phyloP scores from a whole-genome alignment of 2,113 vertebrate genomes.

The Muntiacus reevesi region DNA sequence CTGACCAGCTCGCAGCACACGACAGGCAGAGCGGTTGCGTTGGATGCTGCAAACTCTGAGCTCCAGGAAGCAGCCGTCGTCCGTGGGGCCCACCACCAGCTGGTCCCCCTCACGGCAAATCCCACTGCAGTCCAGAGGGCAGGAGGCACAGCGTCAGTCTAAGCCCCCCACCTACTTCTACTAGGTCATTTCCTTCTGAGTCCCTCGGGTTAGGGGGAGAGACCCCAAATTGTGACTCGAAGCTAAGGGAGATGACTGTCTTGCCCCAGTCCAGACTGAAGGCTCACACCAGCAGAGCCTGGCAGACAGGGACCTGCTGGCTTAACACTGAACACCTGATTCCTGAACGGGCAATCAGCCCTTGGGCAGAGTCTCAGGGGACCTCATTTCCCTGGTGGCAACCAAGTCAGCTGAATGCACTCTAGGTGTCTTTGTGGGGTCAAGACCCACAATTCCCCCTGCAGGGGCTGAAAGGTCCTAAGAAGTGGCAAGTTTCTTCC shows the following conservation, averaged over 20 bases:
- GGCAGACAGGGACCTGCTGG: neutral
- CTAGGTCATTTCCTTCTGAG: conserved; percentile 1
- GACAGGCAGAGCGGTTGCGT: conserved; percentile 94
- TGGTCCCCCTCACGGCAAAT: conserved; percentile 97
- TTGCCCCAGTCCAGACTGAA: neutral
- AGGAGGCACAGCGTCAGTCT: conserved; percentile 58
- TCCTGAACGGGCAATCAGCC: neutral
- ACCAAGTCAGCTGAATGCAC: neutral
- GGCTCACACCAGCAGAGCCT: neutral
- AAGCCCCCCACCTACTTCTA: neutral
- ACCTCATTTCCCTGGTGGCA: neutral
- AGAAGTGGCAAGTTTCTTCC: neutral
- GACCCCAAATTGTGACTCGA: conserved; percentile 8
- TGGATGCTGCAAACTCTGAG: conserved; percentile 96
- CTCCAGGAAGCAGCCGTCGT: conserved; percentile 90
- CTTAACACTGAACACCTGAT: neutral
- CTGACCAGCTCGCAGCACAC: conserved; percentile 95
- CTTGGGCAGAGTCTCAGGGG: neutral
- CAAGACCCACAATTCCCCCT: neutral
- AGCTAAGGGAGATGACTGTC: neutral
- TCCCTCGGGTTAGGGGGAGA: neutral
- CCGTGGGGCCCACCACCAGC: conserved; percentile 95
- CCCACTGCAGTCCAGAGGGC: conserved; percentile 83
- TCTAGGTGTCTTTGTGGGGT: neutral
- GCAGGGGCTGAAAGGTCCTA: neutral